Evolutionary conservation across 1,140 invertebrate species (phyloP), one percentile per base, ranked within the genome.

Genomic region (Lordiphosa collinella): DNA sequence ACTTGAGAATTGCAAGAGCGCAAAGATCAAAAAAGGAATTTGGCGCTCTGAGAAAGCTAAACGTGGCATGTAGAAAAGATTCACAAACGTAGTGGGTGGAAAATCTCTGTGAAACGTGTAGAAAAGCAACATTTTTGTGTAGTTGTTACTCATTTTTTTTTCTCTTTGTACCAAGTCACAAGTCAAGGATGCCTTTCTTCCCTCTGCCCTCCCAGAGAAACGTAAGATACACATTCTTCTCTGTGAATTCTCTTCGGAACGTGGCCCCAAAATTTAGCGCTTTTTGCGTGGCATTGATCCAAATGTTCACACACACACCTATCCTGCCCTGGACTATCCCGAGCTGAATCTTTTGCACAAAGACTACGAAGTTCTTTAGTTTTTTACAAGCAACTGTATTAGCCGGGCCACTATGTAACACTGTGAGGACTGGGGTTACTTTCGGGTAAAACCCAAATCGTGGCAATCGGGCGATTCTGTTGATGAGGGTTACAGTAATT

Each of bases 171-270:
- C 93, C 0, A 93, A 93, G 59, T 93, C 94, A 0, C 91, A 92
- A 49, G 91, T 96, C n/a, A 78, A 92, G 31, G 87, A 92, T 49
- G 90, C 92, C 14, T 92, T 96, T 2, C 12, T 10, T 48, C 75
- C 93, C 87, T 29, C 31, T 50, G 29, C 37, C 7, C 25, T 40
- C 48, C 79, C 0, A 7, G 37, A 44, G 8, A 9, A 93, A 47
- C 89, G 94, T 5, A 90, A 92, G 16, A 94, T 99, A 41, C 89
- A 99, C 6, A 94, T 99, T 3, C 99, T 99, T 85, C 98, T 99
- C 88, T 99, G 98, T 89, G 98, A 99, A 90, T 99, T 98, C 90
- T 99, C 97, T 0, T 95, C 96, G 54, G 95, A 99, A 89, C 91
- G 98, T 34, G 98, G 95, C 10, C 98, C 98, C 1, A 95, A 93